These are phyloP conservation scores for Catalaphyllia jardinei DNA, from an alignment of 64 coral and sea anemone species.

Conservation along the genomic window DNA sequence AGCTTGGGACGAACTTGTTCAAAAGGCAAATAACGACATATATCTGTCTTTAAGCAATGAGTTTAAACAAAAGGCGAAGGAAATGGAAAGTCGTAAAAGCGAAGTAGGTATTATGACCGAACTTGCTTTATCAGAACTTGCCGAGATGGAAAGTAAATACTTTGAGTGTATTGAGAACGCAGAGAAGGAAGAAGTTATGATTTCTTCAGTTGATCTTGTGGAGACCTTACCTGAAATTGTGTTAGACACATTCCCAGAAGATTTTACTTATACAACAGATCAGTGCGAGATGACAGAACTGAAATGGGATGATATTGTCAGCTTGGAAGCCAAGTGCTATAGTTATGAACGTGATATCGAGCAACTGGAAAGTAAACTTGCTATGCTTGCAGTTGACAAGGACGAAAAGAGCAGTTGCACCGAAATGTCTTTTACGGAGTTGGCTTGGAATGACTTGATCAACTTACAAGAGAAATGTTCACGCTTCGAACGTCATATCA, in stretches of 20 bases:
- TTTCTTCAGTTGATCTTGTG: background rate
- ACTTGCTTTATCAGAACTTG: constrained; percentile 51
- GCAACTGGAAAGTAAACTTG: constrained; percentile 32
- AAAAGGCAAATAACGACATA: background rate
- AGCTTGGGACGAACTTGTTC: constrained; percentile 45
- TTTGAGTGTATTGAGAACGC: constrained; percentile 22
- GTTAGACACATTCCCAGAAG: constrained; percentile 42
- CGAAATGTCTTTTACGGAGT: constrained; percentile 31
- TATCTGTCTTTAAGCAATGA: background rate
- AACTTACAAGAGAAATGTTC: constrained; percentile 19
- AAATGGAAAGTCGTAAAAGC: constrained; percentile 5
- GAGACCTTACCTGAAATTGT: constrained; percentile 41
- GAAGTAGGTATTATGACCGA: constrained; percentile 52
- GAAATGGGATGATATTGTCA: constrained; percentile 43
- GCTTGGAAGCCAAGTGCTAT: constrained; percentile 23
- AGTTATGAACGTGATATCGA: constrained; percentile 25
- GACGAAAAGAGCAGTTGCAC: constrained; percentile 23
- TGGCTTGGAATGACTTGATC: constrained; percentile 24
- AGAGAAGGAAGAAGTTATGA: background rate
- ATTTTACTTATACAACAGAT: background rate
- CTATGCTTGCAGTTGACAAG: background rate
- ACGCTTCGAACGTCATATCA: background rate
- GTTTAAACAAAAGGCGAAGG: background rate
- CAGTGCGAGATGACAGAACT: constrained; percentile 56
- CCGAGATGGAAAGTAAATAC: constrained; percentile 50